Percentiles rank a stretch among this genome's conserved stretches.
Conservation (phyloP, 2,113 vertebrate genomes). For the Megatriorchis doriae region DNA sequence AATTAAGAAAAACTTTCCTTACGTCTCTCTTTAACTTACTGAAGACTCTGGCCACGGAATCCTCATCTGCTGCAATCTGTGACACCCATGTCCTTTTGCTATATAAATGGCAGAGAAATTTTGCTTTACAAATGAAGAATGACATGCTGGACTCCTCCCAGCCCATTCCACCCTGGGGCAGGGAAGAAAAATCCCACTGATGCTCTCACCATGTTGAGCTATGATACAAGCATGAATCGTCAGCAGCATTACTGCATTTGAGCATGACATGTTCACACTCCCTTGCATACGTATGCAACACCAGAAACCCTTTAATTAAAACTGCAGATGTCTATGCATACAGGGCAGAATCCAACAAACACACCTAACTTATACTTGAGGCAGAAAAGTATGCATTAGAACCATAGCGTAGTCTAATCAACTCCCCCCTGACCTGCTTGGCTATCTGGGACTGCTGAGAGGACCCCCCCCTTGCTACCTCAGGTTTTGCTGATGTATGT, state of each 20-base stretch:
- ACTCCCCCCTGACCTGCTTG: neutral
- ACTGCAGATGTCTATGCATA: neutral
- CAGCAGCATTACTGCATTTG: neutral
- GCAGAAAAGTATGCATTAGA: neutral
- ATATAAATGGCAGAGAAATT: neutral
- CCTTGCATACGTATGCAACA: neutral
- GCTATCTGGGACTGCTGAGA: neutral
- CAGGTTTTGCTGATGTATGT: neutral
- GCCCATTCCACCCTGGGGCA: neutral
- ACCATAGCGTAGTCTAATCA: neutral
- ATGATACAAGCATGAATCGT: neutral
- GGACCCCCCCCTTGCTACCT: neutral
- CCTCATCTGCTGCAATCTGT: neutral
- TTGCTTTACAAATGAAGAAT: neutral
- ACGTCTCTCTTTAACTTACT: neutral
- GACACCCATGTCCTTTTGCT: neutral
- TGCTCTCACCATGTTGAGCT: neutral
- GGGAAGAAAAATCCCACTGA: neutral
- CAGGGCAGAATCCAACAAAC: neutral
- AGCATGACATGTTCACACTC: neutral
- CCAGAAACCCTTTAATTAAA: neutral
- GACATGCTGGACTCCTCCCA: neutral
- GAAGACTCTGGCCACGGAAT: neutral
- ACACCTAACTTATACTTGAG: neutral
- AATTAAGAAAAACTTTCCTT: neutral